Percentiles rank a stretch among this genome's conserved stretches.
phyloP scores from a whole-genome alignment of 2,888 invertebrate species.

The Aphrophora alni region DNA sequence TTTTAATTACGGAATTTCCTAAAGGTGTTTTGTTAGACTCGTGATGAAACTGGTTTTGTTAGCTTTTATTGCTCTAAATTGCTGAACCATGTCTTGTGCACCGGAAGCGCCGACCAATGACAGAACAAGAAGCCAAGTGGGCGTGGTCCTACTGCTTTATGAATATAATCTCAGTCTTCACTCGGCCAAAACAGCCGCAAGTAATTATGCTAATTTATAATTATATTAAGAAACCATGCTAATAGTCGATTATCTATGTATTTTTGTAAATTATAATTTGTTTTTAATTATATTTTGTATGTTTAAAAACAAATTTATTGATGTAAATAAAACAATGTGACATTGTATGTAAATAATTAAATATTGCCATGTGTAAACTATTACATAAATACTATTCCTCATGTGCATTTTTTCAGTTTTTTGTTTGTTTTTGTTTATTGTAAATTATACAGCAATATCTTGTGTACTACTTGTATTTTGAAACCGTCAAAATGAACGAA shows the following conservation, averaged over 20 bases:
- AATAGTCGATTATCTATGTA: not conserved
- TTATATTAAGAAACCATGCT: not conserved
- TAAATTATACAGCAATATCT: constrained; percentile 6
- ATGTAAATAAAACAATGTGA: not conserved
- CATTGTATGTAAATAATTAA: not conserved
- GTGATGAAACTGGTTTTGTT: not conserved
- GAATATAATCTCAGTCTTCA: constrained; percentile 1
- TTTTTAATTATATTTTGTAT: not conserved
- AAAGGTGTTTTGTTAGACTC: no score
- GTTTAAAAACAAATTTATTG: not conserved
- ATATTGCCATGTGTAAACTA: not conserved
- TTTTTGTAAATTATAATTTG: not conserved
- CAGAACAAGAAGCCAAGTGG: not conserved
- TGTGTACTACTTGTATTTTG: constrained; percentile 2
- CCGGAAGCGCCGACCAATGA: not conserved
- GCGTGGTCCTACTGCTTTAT: not conserved
- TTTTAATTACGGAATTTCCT: no score
- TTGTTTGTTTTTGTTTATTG: not conserved
- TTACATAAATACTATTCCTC: not conserved
- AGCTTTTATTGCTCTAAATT: not conserved
- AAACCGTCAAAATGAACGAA: not conserved
- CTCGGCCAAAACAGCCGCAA: not conserved
- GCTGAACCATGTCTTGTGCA: not conserved
- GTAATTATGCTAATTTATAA: constrained; percentile 7
- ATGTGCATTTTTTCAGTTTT: not conserved